Evolutionary conservation across 2,797 vertebrate genomes (phyloP).

Genomic region (Syngnathus rostellatus): DNA sequence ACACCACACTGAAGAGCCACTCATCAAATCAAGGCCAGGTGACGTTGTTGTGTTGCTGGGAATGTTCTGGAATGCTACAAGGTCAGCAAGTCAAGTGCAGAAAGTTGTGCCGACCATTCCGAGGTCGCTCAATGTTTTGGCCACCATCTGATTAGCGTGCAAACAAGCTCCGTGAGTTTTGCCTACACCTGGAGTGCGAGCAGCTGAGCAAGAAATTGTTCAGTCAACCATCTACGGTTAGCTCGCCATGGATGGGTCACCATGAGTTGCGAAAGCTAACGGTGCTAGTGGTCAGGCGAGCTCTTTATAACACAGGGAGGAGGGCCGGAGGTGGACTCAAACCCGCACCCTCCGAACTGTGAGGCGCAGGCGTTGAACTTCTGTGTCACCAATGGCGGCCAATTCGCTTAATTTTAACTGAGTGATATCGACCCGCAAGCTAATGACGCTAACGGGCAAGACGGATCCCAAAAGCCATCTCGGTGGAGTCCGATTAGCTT

Average conservation of each 20-base stretch:
- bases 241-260: neutral
- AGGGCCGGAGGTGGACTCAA: too few relatives aligned
- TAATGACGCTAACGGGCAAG: neutral
- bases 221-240: neutral
- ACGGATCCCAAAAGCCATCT: neutral
- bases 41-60: neutral
- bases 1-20: neutral
- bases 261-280: neutral
- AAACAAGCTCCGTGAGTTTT: neutral
- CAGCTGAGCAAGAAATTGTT: neutral
- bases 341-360: too few relatives aligned
- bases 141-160: neutral
- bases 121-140: neutral
- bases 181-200: neutral
- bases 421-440: too few relatives aligned
- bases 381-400: too few relatives aligned
- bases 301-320: neutral
- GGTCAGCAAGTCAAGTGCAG: neutral
- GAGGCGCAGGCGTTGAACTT: too few relatives aligned
- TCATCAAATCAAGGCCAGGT: neutral
- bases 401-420: too few relatives aligned
- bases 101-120: neutral
- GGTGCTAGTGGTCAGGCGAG: neutral
- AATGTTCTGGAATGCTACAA: constrained; percentile 1
- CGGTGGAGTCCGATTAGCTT: neutral